Conservation (phyloP, 2,113 vertebrate genomes). For the Cynocephalus volans region DNA sequence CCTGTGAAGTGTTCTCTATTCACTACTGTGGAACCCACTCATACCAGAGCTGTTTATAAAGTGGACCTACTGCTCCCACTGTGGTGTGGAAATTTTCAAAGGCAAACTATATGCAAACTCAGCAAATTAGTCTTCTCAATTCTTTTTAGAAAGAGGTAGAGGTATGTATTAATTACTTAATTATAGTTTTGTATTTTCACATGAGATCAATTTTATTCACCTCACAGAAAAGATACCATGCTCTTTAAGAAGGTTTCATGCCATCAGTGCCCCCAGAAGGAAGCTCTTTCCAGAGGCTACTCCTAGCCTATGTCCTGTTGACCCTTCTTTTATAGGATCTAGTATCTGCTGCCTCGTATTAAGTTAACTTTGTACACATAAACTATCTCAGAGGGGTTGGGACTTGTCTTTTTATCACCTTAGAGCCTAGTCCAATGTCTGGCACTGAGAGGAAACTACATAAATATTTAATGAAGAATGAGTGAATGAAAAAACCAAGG, state of each 20-base stretch:
- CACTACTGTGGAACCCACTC: neutral
- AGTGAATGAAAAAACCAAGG: constrained; percentile 9
- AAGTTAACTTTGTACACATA: neutral
- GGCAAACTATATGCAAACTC: neutral
- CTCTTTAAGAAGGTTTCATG: neutral
- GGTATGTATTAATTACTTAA: neutral
- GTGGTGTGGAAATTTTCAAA: constrained; percentile 43
- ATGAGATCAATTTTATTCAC: constrained; percentile 6
- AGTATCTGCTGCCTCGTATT: neutral
- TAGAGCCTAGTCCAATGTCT: neutral
- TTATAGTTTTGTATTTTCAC: neutral
- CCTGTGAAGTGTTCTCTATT: neutral
- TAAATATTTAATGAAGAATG: constrained; percentile 2
- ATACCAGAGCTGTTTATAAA: constrained; percentile 7
- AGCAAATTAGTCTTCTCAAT: neutral
- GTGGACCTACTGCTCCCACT: neutral
- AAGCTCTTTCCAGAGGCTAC: neutral
- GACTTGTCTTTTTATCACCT: neutral
- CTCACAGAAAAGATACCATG: neutral
- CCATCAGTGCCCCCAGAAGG: neutral
- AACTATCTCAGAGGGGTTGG: neutral
- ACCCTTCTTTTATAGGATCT: neutral
- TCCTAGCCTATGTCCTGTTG: neutral
- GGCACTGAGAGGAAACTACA: neutral
- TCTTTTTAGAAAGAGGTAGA: neutral